Base-by-base conservation (phyloP, 2,113 vertebrate species). In the Struthio camelus region DNA sequence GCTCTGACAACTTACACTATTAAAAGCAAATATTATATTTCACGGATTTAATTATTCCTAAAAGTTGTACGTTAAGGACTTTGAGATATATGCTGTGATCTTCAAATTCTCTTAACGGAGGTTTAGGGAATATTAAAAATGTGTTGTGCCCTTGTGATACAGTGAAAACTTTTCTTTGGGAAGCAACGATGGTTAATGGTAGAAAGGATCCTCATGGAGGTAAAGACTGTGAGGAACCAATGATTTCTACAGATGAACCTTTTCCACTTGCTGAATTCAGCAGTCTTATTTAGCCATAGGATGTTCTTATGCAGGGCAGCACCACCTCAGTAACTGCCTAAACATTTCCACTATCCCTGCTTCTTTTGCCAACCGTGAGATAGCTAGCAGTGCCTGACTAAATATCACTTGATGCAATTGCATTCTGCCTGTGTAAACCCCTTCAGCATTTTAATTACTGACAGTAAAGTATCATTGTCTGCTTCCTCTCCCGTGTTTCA, bases 301-400 rank as follows among this genome's bases (percentile, higher is more conserved):
- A 19, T 69, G 44, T 24, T 32, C 30, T 20, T 44, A 46, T 16
- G 30, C 30, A 48, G 28, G 19, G 42, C 50, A 44, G 27, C 59
- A 34, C 36, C 34, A 66, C 58, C 32, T n/a, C 20, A 7, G 58
- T 6, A 71, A 17, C 13, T 71, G 22, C 42, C 64, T 40, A 3
- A 71, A 51, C 16, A 6, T 3, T 42, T 66, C 3, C 0, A 1
- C 27, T 36, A 8, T 3, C 58, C 46, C n/a, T 20, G 24, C 4
- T 56, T 12, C 2, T 30, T 62, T 65, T 50, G 9, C 51, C 48
- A n/a, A 9, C 17, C 28, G 46, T 50, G 8, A 54, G 19, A 20
- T 5, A 11, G 27, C n/a, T 23, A 3, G 24, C 50, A 50, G 54
- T 1, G 2, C 23, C 10, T 62, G 58, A 2, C 3, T 3, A 27